These are phyloP conservation scores for Pteromalus puparum DNA, from an alignment of 1,140 invertebrate species.

Conservation along the genomic window DNA sequence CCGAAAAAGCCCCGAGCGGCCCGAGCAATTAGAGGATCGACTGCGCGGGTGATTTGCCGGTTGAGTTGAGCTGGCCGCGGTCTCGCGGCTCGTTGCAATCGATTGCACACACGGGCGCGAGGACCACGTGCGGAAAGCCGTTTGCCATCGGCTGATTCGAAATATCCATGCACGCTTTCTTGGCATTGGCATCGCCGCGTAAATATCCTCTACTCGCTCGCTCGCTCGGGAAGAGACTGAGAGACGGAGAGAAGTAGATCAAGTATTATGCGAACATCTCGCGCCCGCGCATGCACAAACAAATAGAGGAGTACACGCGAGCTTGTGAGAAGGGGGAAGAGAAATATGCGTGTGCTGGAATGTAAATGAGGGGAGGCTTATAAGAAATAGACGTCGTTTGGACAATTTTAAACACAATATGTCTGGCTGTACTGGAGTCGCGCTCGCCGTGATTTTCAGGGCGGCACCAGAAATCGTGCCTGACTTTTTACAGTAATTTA, in stretches of 20 bases:
- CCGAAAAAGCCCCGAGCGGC: background rate
- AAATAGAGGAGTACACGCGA: background rate
- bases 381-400: too few relatives aligned
- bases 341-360: background rate
- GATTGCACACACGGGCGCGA: background rate
- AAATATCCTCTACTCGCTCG: slow-evolving; percentile 15
- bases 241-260: slow-evolving; percentile 33
- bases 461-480: too few relatives aligned
- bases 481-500: too few relatives aligned
- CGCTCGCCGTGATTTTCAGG: too few relatives aligned
- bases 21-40: background rate
- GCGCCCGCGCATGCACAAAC: background rate
- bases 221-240: background rate
- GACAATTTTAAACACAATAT: too few relatives aligned
- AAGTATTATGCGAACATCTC: slow-evolving; percentile 45
- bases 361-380: too few relatives aligned
- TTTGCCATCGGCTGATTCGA: background rate
- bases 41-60: background rate
- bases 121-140: slow-evolving; percentile 6
- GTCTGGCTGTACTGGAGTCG: too few relatives aligned
- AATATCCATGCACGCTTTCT: slow-evolving; percentile 12
- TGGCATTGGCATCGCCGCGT: slow-evolving; percentile 38
- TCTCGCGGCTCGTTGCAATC: background rate
- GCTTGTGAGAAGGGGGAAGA: background rate
- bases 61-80: background rate